Percentiles rank a stretch among this genome's conserved stretches.
Conservation (phyloP, 2,113 vertebrate species). For the Dasyornis broadbenti region DNA sequence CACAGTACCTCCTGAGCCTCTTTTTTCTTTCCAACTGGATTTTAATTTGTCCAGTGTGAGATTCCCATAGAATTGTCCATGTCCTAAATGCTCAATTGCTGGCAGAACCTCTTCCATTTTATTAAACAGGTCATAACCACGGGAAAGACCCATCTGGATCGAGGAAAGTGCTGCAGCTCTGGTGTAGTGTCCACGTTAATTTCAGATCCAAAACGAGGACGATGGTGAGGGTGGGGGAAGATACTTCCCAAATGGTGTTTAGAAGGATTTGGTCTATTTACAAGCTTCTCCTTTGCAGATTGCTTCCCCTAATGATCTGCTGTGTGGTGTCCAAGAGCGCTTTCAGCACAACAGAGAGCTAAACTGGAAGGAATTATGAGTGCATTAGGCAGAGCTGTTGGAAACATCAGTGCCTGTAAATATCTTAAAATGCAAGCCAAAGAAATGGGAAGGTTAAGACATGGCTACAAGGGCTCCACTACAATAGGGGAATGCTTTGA, state of each 20-base stretch:
- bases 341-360: not conserved
- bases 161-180: not conserved
- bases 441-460: not conserved
- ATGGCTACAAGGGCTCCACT: not conserved
- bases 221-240: not conserved
- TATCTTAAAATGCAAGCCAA: not conserved
- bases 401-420: not conserved
- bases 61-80: not conserved
- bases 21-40: not conserved
- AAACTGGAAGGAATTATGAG: not conserved
- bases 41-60: not conserved
- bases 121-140: not conserved
- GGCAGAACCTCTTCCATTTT: not conserved
- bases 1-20: not conserved
- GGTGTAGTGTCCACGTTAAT: not conserved
- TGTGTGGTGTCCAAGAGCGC: not conserved
- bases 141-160: accelerated
- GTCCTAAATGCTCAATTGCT: not conserved
- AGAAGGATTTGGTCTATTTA: not conserved
- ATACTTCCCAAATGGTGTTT: not conserved
- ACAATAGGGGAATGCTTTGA: not conserved
- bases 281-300: not conserved
- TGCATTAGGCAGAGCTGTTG: not conserved
- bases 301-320: not conserved
- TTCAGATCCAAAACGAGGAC: not conserved